Evolutionary conservation across 30 jellyfish, hydroid and myxozoan genomes (phyloP), one percentile per base, ranked within the genome.

Genomic region (Euphysa ruthae): DNA sequence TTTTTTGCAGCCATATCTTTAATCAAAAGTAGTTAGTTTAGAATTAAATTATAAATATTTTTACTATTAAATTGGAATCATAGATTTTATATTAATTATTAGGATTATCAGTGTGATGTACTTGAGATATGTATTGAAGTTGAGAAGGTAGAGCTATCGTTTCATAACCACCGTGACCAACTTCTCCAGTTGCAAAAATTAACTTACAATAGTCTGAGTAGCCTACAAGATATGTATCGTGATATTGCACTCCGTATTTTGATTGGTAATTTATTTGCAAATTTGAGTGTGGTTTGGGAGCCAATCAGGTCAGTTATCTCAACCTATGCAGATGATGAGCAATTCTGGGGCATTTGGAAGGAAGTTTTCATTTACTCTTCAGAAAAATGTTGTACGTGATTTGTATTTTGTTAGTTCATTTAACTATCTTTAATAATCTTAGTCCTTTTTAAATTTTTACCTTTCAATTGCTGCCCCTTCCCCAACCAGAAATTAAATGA

Each of bases 231-330:
- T 16, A n/a, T 49, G 15, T 0, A 49, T 29, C 32, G 3, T 2
- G 96, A 85, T 25, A 57, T 68, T 35, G 72, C 62, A 1, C 44
- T 73, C 6, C 55, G 92, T 4, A 58, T 6, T 55, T 87, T 85
- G 23, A 44, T 66, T 34, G 92, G 94, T 14, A 78, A 78, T 52
- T 78, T 85, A 52, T 81, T 57, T 7, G 38, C 78, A 6, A 85
- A 85, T 43, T 61, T 85, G 28, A 65, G 87, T 43, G 83, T 82
- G 7, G 38, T 85, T 74, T 85, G 96, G 96, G 69, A 58, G 18
- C 94, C 91, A 1, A 61, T 65, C 23, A 85, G 65, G 75, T 92
- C 73, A n/a, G 56, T 78, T 13, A 38, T 85, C 13, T 42, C 19
- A 14, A 42, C 94, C 16, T 66, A 62, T 73, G 71, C 83, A 20